Base-by-base conservation (phyloP, 2,113 vertebrate species). In the Perccottus glenii region DNA sequence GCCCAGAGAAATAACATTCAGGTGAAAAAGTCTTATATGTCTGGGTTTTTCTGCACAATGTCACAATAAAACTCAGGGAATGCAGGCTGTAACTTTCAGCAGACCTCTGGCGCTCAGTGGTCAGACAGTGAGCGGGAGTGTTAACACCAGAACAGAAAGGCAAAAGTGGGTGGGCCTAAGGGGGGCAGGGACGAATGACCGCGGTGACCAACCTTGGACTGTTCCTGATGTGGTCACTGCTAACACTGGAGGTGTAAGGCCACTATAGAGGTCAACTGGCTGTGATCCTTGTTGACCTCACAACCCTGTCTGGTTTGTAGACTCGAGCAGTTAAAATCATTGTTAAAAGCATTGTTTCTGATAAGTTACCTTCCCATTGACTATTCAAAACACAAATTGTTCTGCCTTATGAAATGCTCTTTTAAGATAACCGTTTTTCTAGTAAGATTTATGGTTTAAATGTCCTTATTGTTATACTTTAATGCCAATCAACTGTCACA, bases 21-120 rank as follows among this genome's bases (percentile, higher is more conserved):
- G 11, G 60, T 59, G 51, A 59, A 68, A 80, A 71, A 36, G 36
- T 64, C 59, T 53, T 66, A 36, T 49, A 73, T 14, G 62, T 67
- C 70, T 47, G 0, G 8, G 32, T 60, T 70, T 67, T 55, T 27
- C 51, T 71, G 58, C 68, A 45, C 46, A n/a, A 11, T 64, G 60
- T 70, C 67, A 64, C 56, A 68, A 46, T 47, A 48, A 55, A 70
- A 15, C 11, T 46, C 57, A 19, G 11, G 53, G 42, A 36, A 73
- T 70, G 58, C 46, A 38, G 38, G 61, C 45, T 9, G 12, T 59
- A 64, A 82, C 80, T 50, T 78, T 67, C 57, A 78, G 45, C 63
- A 45, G 50, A 60, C 40, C 14, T 9, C 5, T 4, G n/a, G 10
- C 7, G 42, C 42, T 11, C 10, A 11, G 1, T 43, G 42, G 42